Percentiles rank a stretch among this genome's conserved stretches.
Evolutionary conservation across 2,797 vertebrate species (phyloP).

Genomic region (Acanthopagrus latus): DNA sequence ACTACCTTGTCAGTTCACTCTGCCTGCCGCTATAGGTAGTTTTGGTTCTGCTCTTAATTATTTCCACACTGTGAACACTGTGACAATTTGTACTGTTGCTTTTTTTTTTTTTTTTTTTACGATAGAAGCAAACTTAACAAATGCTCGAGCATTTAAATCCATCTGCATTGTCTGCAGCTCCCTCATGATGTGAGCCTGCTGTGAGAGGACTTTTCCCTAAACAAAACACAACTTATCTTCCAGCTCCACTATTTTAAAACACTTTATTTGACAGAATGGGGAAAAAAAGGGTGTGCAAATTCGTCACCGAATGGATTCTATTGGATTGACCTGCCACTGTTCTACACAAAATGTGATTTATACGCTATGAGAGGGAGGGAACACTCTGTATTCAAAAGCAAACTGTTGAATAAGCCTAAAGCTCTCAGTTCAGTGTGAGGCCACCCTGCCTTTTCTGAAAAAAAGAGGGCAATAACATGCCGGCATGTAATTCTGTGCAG

Average conservation of each 20-base stretch:
- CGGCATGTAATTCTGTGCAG: not conserved
- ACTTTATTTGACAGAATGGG: constrained; percentile 20
- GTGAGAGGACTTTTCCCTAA: constrained; percentile 10
- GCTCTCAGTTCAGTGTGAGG: constrained; percentile 41
- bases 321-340: constrained; percentile 18
- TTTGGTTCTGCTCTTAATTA: constrained; percentile 25
- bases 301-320: constrained; percentile 26
- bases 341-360: constrained; percentile 41
- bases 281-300: constrained; percentile 11
- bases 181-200: not conserved
- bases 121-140: too few species aligned
- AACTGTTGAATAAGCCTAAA: constrained; percentile 38
- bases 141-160: too few species aligned
- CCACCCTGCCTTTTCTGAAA: constrained; percentile 1
- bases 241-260: constrained; percentile 8
- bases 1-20: constrained; percentile 29
- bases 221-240: constrained; percentile 26
- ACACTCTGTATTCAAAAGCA: constrained; percentile 5
- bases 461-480: constrained; percentile 12
- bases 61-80: not conserved
- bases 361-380: constrained; percentile 8
- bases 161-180: too few species aligned
- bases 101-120: too few species aligned
- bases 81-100: too few species aligned
- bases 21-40: constrained; percentile 4